Base-by-base conservation (phyloP, 2,113 vertebrate species). In the Elanus axillaris region DNA sequence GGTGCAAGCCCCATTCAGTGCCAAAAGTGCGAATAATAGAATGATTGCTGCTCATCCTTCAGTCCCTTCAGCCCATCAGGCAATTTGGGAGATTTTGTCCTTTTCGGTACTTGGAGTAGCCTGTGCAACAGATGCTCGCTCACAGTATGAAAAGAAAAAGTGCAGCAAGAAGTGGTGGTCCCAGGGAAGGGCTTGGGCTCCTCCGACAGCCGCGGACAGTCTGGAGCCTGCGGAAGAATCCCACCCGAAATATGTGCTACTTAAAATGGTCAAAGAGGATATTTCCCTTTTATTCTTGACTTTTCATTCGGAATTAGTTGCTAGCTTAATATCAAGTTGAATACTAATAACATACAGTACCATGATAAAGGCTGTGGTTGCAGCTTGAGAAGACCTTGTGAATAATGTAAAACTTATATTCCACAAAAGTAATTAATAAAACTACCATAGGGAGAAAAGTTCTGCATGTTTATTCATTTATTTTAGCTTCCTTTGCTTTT, bases 381-480 rank as follows among this genome's bases (percentile, higher is more conserved):
- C 40, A 89, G 31, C 38, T 93, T 88, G 32, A 71, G 64, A 91
- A 59, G 21, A 14, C n/a, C 78, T 74, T 69, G 56, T 93, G 90
- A 94, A 88, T 86, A 95, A 77, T 78, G 9, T 68, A 78, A 84
- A 94, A 86, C 7, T 71, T 68, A 45, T 6, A 52, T 71, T 90
- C 40, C 40, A 60, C 18, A 92, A 74, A 96, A 96, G 25, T 68
- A 20, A 87, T 96, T 86, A 91, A 94, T 75, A 45, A 77, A 88
- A 63, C 38, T 87, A 94, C 34, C 34, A 88, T 5, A n/a, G 63
- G 56, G 83, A 93, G 31, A 74, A 93, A 88, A 67, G 9, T 84
- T 94, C 52, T 78, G 20, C 56, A 89, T 94, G 48, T 84, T 95
- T 95, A 71, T 86, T 93, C 16, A 84, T 93, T 94, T 86, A 73